Conservation (phyloP, 2,888 invertebrate species). For the Thymelicus lineola region DNA sequence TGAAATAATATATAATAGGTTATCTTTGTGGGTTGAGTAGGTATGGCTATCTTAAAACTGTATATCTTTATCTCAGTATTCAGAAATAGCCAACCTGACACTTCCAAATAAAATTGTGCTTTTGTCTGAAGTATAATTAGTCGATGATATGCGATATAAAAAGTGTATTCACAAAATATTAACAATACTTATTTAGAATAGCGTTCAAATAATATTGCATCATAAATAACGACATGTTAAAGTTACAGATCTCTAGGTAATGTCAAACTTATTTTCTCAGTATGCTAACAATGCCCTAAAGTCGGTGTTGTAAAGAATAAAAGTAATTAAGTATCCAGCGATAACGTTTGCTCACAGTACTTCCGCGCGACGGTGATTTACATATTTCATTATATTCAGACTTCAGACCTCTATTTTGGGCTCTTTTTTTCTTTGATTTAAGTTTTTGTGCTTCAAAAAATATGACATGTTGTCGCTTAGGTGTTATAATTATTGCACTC, state of each 20-base stretch:
- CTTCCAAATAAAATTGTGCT: too few species aligned
- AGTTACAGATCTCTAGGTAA: constrained; percentile 2
- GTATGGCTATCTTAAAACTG: too few species aligned
- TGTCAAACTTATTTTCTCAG: constrained; percentile 6
- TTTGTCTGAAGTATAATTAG: too few species aligned
- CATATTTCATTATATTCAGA: constrained; percentile 23
- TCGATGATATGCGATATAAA: too few species aligned
- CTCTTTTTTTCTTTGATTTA: constrained; percentile 10
- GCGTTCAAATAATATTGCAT: too few species aligned
- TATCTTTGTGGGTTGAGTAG: too few species aligned
- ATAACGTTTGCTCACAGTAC: constrained; percentile 4
- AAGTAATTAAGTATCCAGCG: constrained; percentile 4
- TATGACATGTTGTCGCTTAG: constrained; percentile 11
- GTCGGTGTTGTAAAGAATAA: constrained; percentile 2
- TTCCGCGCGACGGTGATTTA: constrained; percentile 30
- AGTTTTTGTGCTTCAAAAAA: constrained; percentile 1
- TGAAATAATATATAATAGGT: too few species aligned
- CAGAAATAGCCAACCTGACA: too few species aligned
- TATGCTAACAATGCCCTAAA: background rate
- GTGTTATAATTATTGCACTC: constrained; percentile 6
- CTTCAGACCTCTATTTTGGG: constrained; percentile 7
- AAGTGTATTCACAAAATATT: too few species aligned
- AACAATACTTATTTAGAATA: too few species aligned
- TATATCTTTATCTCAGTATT: too few species aligned
- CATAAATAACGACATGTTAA: too few species aligned